Conservation (phyloP, 2,888 invertebrate species). For the Nysson spinosus region DNA sequence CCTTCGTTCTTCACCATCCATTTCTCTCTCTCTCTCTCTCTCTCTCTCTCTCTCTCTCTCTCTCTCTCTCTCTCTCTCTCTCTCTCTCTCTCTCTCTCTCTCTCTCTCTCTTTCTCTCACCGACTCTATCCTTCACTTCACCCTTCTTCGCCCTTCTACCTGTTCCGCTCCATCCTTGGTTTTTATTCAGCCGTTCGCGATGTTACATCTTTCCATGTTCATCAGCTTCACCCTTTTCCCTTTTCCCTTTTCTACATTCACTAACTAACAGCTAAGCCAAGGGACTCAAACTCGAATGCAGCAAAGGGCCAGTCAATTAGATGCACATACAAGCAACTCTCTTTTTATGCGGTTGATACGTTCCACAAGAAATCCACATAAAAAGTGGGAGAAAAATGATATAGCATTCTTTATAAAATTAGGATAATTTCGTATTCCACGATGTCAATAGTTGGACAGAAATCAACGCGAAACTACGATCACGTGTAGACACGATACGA, state of each 20-base stretch:
- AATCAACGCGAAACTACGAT: too few species aligned
- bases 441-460: too few species aligned
- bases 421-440: too few species aligned
- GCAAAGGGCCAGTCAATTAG: too few species aligned
- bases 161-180: constrained; percentile 21
- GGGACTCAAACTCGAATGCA: neutral
- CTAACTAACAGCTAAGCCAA: too few species aligned
- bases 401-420: too few species aligned
- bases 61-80: constrained; percentile 31
- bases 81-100: constrained; percentile 8
- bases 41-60: constrained; percentile 6
- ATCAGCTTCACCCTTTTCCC: constrained; percentile 16
- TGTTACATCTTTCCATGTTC: constrained; percentile 29
- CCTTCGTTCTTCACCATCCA: constrained; percentile 8
- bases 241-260: constrained; percentile 6
- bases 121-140: neutral
- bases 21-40: constrained; percentile 17
- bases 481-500: too few species aligned
- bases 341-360: too few species aligned
- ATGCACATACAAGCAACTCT: too few species aligned
- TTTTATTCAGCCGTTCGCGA: constrained; percentile 40
- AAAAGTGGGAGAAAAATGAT: too few species aligned
- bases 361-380: too few species aligned
- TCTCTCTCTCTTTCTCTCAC: constrained; percentile 16
- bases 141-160: constrained; percentile 3